Base-by-base conservation (phyloP, 2,797 vertebrate species). In the Sebastes umbrosus region DNA sequence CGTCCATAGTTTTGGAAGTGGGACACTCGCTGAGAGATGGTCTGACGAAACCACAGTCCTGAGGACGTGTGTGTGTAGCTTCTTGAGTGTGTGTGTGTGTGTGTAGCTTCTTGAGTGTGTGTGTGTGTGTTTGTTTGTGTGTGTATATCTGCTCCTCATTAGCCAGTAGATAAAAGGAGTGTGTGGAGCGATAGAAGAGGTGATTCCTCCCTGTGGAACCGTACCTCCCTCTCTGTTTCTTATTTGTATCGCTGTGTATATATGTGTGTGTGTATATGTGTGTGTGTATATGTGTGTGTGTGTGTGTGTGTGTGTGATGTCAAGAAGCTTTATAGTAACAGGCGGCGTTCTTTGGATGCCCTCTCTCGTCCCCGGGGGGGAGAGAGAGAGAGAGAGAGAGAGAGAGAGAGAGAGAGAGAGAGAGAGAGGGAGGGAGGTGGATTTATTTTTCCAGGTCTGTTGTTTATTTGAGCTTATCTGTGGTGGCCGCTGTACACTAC, bases 81-180 rank as follows among this genome's bases (percentile, higher is more conserved):
- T 36, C 34, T 11, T 36, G 34, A 36, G 69, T 77, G 62, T 83
- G 70, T 84, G 63, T 75, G 63, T 75, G 54, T 64, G 31, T 32
- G 32, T 63, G 67, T 70, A 22, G 55, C 54, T 54, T 57, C 50
- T 65, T 65, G 20, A 57, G 67, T 71, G 69, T 73, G 39, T 77
- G 4, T 76, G 39, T 77, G 4, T 76, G 3, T 66, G 3, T 66
- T 13, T 64, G 3, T 80, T 59, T 86, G 72, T 82, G 60, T 87
- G 77, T 82, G 60, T 87, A 2, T 87, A 72, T 88, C 81, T 92
- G 91, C 84, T 93, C 82, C 90, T 95, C 94, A 95, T 95, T 94
- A 95, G 89, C 90, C 82, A 81, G 86, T 77, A 94, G 93, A 95
- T 95, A 94, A 95, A 95, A 95, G 94, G 87, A 91, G 88, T 86